A percentile compares a stretch with the other conserved stretches of the same genome.
Conservation (phyloP, 2,113 vertebrate genomes). For the Fulica atra region DNA sequence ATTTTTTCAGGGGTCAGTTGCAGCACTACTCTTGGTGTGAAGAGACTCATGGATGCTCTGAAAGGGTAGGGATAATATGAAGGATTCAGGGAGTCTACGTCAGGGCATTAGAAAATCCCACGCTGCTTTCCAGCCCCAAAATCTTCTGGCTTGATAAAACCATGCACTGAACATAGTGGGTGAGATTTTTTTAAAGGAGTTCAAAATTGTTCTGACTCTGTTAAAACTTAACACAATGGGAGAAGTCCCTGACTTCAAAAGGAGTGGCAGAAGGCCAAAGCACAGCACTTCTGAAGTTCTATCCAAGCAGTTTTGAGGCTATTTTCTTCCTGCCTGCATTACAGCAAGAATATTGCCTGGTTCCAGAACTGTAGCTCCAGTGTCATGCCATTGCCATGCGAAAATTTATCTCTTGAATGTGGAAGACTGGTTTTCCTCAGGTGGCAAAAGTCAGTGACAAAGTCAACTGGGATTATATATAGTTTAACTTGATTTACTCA, state of each 20-base stretch:
- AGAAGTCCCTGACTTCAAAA: constrained; percentile 7
- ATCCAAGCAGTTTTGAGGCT: neutral
- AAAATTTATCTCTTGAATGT: neutral
- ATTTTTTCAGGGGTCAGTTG: neutral
- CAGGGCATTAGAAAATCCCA: neutral
- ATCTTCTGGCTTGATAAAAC: neutral
- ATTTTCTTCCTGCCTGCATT: neutral
- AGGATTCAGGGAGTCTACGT: neutral
- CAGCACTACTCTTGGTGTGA: neutral
- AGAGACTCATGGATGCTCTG: neutral
- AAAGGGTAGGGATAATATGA: neutral
- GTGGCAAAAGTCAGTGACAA: neutral
- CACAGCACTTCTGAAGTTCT: neutral
- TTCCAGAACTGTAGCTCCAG: neutral
- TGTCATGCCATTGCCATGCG: neutral
- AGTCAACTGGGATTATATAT: neutral
- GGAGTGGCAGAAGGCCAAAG: neutral
- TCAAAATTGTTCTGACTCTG: neutral
- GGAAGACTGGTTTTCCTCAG: neutral
- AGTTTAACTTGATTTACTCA: neutral
- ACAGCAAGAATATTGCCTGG: neutral
- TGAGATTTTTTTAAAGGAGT: neutral
- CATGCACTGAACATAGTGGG: neutral
- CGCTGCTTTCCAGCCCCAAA: neutral
- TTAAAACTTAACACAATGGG: neutral